phyloP scores from a whole-genome alignment of 2,888 invertebrate species.

The Spodoptera littoralis region DNA sequence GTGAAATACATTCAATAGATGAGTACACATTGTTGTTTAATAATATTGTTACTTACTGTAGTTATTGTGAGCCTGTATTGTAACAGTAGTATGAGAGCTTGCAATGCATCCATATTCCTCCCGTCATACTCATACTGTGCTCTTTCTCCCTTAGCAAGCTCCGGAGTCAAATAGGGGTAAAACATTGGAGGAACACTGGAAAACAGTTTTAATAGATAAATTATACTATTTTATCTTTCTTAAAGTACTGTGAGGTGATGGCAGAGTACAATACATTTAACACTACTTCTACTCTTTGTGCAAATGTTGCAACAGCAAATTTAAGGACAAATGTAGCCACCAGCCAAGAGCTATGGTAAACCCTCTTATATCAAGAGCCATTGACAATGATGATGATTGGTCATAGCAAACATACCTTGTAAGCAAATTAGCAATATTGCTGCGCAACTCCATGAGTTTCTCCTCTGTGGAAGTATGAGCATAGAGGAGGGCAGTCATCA shows the following conservation, averaged over 20 bases:
- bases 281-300: no score
- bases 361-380: not conserved
- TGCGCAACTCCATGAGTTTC: conserved; percentile 91
- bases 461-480: conserved; percentile 87
- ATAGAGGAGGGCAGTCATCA: conserved; percentile 92
- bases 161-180: conserved; percentile 91
- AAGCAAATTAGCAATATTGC: conserved; percentile 95
- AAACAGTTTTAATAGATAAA: conserved; percentile 31
- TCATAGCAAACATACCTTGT: conserved; percentile 85
- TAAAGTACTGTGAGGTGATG: not conserved
- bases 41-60: conserved; percentile 73
- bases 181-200: conserved; percentile 92
- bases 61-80: conserved; percentile 90
- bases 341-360: no score
- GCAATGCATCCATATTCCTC: conserved; percentile 93
- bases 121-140: conserved; percentile 90
- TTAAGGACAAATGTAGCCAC: no score
- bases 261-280: no score
- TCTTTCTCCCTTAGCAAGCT: conserved; percentile 83
- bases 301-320: no score
- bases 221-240: not conserved
- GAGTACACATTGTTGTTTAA: not conserved
- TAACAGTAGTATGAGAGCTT: conserved; percentile 92
- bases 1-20: not conserved
- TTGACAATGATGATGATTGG: no score